Base-by-base conservation (phyloP, 1,140 invertebrate species). In the Ooceraea biroi region DNA sequence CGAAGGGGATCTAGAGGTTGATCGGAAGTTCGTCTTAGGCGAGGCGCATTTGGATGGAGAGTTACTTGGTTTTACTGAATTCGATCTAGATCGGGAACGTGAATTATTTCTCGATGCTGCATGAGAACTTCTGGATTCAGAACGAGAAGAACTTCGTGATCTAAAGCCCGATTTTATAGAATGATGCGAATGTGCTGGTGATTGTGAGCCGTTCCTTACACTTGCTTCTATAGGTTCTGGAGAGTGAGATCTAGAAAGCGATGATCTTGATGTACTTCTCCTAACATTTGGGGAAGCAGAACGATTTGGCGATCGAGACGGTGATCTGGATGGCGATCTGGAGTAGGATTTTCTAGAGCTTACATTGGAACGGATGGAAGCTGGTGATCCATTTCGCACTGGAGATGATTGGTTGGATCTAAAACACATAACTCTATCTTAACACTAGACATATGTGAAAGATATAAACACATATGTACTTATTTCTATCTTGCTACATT, bases 301-400 rank as follows among this genome's bases (percentile, higher is more conserved):
- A 50, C 71, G 3, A 41, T 50, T 86, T 30, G 58, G 55, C 0
- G 82, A 82, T 4, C n/a, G n/a, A n/a, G n/a, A n/a, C n/a, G 77
- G 87, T 27, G 87, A 88, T 65, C 50, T 66, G 0, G 85, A 89
- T 27, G 82, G 82, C 12, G 88, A 89, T 85, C 85, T 87, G 55
- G 87, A 89, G 57, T 83, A 89, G 11, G 87, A 89, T 50, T 86
- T 89, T 25, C 80, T 83, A 25, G 85, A 89, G 22, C 78, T 89
- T 2, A 44, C 76, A 25, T 85, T 83, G 0, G 87, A 89, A 60
- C 11, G 52, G 7, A 58, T 46, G 25, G 85, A 89, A 58, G 76
- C 65, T 57, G 86, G 86, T 14, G 87, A 88, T 30, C 52, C 55
- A 50, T 84, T 52, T 30, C 50, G 87, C 4, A 1, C 57, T 2